phyloP scores from a whole-genome alignment of 1,140 invertebrate species.

The Asbolus verrucosus region DNA sequence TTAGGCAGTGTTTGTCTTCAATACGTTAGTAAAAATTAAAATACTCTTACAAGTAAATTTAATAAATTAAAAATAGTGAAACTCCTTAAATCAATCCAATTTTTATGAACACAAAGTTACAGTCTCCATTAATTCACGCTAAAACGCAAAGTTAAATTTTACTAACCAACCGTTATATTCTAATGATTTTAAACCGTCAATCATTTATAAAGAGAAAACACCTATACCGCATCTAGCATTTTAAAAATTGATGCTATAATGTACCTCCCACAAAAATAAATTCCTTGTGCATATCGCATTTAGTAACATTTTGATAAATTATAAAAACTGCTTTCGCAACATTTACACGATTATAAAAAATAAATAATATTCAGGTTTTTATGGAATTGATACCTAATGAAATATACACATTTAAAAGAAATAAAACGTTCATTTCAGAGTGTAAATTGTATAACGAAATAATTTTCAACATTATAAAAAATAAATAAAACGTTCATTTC shows the following conservation, averaged over 20 bases:
- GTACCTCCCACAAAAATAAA: too few species aligned
- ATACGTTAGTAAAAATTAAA: slow-evolving; percentile 49
- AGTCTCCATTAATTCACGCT: slow-evolving; percentile 34
- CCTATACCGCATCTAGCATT: slow-evolving; percentile 15
- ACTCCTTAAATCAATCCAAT: slow-evolving; percentile 27
- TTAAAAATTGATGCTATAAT: slow-evolving; percentile 2
- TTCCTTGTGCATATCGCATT: neutral
- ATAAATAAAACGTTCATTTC: too few species aligned
- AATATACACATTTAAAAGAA: too few species aligned
- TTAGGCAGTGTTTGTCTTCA: slow-evolving; percentile 56
- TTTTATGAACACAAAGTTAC: slow-evolving; percentile 38
- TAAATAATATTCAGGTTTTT: too few species aligned
- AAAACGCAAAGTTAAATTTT: slow-evolving; percentile 21
- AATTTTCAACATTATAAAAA: too few species aligned
- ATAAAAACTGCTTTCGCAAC: too few species aligned
- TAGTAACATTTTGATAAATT: too few species aligned
- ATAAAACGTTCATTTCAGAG: too few species aligned
- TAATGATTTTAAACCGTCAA: slow-evolving; percentile 24
- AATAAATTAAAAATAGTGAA: slow-evolving; percentile 39
- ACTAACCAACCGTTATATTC: slow-evolving; percentile 6
- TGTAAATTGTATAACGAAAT: too few species aligned
- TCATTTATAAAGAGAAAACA: slow-evolving; percentile 5
- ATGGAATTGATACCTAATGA: too few species aligned
- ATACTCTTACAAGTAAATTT: slow-evolving; percentile 12
- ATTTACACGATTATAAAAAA: neutral